phyloP scores from a whole-genome alignment of 2,888 invertebrate genomes.

The Carabus problematicus region DNA sequence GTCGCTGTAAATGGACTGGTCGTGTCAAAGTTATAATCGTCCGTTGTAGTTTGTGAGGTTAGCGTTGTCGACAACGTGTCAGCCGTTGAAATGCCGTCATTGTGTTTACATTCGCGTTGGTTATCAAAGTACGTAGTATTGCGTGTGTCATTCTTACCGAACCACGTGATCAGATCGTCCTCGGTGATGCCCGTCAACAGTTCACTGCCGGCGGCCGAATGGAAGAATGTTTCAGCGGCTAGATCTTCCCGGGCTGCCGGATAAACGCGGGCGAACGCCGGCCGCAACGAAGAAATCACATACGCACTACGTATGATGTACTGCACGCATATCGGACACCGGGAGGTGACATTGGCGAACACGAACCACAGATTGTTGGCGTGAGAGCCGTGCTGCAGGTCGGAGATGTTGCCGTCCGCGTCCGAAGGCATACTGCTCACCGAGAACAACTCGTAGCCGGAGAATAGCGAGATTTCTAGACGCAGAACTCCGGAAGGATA shows the following conservation, averaged over 20 bases:
- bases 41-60: slow-evolving; percentile 31
- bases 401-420: slow-evolving; percentile 65
- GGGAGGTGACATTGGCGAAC: slow-evolving; percentile 68
- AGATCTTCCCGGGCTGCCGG: slow-evolving; percentile 68
- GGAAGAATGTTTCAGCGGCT: slow-evolving; percentile 71
- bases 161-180: slow-evolving; percentile 73
- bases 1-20: neutral
- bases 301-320: slow-evolving; percentile 67
- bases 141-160: slow-evolving; percentile 66
- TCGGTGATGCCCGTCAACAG: slow-evolving; percentile 68
- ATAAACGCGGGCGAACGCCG: slow-evolving; percentile 70
- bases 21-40: neutral
- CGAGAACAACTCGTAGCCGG: slow-evolving; percentile 68
- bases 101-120: slow-evolving; percentile 41
- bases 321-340: slow-evolving; percentile 69
- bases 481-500: slow-evolving; percentile 68
- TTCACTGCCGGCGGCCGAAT: slow-evolving; percentile 66
- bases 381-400: slow-evolving; percentile 67
- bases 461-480: slow-evolving; percentile 68
- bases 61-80: slow-evolving; percentile 48
- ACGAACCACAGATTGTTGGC: slow-evolving; percentile 71
- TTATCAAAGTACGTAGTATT: slow-evolving; percentile 47
- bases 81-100: slow-evolving; percentile 16
- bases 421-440: slow-evolving; percentile 59
- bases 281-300: slow-evolving; percentile 68